Evolutionary conservation across 92 coral and sea anemone species (phyloP), one percentile per base, ranked within the genome.

Genomic region (Epizoanthus fatuus): DNA sequence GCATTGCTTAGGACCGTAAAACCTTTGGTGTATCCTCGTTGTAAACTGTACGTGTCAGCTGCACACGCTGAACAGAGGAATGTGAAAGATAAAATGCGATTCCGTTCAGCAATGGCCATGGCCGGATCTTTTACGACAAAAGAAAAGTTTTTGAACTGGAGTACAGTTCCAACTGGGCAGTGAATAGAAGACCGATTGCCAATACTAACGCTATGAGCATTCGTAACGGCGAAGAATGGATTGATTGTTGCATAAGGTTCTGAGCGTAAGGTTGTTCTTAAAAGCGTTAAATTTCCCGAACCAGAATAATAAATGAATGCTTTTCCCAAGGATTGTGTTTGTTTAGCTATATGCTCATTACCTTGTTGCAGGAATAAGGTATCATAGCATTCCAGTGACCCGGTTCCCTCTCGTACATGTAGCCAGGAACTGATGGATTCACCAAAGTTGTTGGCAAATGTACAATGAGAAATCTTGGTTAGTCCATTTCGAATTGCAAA

Each of bases 1-100:
- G 72, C 20, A 29, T 62, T 11, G 60, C 38, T 51, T 62, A 4
- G 47, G 5, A 81, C 25, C n/a, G 32, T 25, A 5, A 81, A 54
- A 7, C 91, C 87, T 16, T 53, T 40, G 7, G 73, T 63, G 45
- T 29, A 14, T 8, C 83, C 91, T 44, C 87, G 62, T 17, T 38
- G 38, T 5, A 87, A 72, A 25, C 35, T 29, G 35, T 29, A 29
- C 35, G 2, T 29, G 2, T 29, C 35, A 1, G 35, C 35, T 29
- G 35, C 2, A 29, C 35, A 29, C 2, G 35, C 35, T 29, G 35
- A 29, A 29, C 35, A 29, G 1, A n/a, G 37, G 13, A 81, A 51
- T 10, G 87, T n/a, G 49, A 81, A 81, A 10, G 87, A 22, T 22
- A 22, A 22, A 22, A 22, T 22, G 25, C 25, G 25, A 22, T 22